Conservation (phyloP, 2,888 invertebrate species). For the Ferdinandea cuprea region DNA sequence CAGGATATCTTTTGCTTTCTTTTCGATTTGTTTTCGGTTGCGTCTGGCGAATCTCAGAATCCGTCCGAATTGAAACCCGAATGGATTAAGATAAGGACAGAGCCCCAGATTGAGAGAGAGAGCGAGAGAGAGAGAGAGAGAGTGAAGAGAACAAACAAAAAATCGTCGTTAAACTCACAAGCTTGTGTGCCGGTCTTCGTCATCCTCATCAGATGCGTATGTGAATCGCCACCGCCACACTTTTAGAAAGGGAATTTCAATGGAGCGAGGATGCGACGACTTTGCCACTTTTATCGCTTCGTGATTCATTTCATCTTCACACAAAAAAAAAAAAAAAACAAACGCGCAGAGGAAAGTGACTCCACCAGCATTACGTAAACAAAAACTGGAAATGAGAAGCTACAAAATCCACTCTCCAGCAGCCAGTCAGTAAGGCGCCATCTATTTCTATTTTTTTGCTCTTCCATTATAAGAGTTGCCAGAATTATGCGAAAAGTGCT, state of each 20-base stretch:
- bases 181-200: not conserved
- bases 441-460: constrained; percentile 16
- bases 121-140: not conserved
- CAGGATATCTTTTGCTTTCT: constrained; percentile 46
- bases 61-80: constrained; percentile 11
- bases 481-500: constrained; percentile 46
- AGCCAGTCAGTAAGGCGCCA: constrained; percentile 72
- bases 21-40: constrained; percentile 54
- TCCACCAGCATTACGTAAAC: constrained; percentile 45
- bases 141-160: constrained; percentile 14
- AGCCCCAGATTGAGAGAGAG: no score
- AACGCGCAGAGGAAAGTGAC: not conserved
- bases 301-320: constrained; percentile 68
- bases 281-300: constrained; percentile 65
- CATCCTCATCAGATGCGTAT: constrained; percentile 36
- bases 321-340: no score
- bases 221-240: constrained; percentile 42
- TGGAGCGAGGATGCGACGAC: constrained; percentile 35
- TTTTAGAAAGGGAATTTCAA: constrained; percentile 37
- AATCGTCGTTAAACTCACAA: constrained; percentile 45
- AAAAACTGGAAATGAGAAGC: constrained; percentile 39
- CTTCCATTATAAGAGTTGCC: constrained; percentile 48
- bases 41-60: not conserved
- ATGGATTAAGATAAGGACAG: constrained; percentile 48
- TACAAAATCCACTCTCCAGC: constrained; percentile 52